Conservation (phyloP, 1,140 invertebrate species). For the Papilio glaucus region DNA sequence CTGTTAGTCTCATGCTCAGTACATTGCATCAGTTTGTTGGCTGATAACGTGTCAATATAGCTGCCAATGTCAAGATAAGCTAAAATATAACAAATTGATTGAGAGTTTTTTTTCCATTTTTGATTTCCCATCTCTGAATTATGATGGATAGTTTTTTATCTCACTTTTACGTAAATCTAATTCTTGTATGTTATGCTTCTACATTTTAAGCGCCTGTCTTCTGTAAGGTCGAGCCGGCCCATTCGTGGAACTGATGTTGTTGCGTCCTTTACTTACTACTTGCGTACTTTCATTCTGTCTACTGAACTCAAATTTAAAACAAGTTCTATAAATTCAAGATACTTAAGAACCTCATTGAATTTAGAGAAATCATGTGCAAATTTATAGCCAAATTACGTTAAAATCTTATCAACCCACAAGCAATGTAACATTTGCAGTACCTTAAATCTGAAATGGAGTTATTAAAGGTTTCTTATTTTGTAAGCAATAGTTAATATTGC, state of each 20-base stretch:
- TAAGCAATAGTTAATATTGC: neutral
- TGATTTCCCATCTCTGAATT: neutral
- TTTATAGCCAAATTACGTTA: too few relatives aligned
- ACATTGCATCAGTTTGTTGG: conserved; percentile 4
- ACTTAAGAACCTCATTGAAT: too few relatives aligned
- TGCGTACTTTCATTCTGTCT: too few relatives aligned
- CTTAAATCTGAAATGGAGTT: neutral
- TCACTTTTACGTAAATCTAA: neutral
- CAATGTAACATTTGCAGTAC: neutral
- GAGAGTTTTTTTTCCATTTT: conserved; percentile 19
- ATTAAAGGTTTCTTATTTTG: neutral
- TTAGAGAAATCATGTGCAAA: too few relatives aligned
- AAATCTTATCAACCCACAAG: too few relatives aligned
- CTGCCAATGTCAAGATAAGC: conserved; percentile 18
- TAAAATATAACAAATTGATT: neutral
- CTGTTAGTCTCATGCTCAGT: neutral
- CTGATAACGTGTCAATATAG: conserved; percentile 8
- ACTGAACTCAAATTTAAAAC: too few relatives aligned
- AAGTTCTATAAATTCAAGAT: neutral
- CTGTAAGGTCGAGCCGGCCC: too few relatives aligned
- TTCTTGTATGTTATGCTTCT: neutral
- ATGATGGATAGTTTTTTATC: neutral
- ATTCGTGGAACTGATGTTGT: too few relatives aligned
- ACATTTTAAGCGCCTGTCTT: too few relatives aligned
- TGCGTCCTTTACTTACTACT: too few relatives aligned